Evolutionary conservation across 2,888 invertebrate genomes (phyloP).

Genomic region (Quadriops clusia): DNA sequence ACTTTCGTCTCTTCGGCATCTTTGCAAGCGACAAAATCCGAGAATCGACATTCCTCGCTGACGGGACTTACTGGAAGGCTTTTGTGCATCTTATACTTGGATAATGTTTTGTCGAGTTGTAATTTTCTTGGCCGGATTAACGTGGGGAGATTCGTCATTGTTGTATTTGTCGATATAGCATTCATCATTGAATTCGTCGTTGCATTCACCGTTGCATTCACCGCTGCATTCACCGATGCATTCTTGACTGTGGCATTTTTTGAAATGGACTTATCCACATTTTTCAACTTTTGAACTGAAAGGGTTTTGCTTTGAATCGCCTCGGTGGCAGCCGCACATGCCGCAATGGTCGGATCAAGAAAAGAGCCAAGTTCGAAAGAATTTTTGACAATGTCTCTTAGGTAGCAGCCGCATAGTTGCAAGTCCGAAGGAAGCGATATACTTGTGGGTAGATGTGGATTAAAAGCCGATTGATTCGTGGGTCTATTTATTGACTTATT

Average conservation of each 20-base stretch:
- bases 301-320: too few relatives aligned
- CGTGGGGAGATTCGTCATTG: conserved; percentile 19
- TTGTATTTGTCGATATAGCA: conserved; percentile 1
- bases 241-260: too few relatives aligned
- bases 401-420: conserved; percentile 35
- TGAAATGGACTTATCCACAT: too few relatives aligned
- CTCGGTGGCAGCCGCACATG: conserved; percentile 10
- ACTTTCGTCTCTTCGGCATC: conserved; percentile 18
- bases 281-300: conserved; percentile 3
- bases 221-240: too few relatives aligned
- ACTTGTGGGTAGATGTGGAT: conserved; percentile 19
- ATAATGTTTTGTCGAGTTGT: conserved; percentile 31
- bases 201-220: too few relatives aligned
- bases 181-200: too few relatives aligned
- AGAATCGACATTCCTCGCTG: conserved; percentile 50
- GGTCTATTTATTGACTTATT: too few relatives aligned
- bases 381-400: conserved; percentile 31
- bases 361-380: conserved; percentile 24
- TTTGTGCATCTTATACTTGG: conserved; percentile 42
- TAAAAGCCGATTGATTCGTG: too few relatives aligned
- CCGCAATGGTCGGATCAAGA: conserved; percentile 9
- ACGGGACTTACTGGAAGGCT: conserved; percentile 75
- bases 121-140: conserved; percentile 31
- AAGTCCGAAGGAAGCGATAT: conserved; percentile 30
- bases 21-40: conserved; percentile 34